These are phyloP conservation scores for Andrena chrysosceles DNA, from an alignment of 2,888 invertebrate genomes.

Conservation along the genomic window DNA sequence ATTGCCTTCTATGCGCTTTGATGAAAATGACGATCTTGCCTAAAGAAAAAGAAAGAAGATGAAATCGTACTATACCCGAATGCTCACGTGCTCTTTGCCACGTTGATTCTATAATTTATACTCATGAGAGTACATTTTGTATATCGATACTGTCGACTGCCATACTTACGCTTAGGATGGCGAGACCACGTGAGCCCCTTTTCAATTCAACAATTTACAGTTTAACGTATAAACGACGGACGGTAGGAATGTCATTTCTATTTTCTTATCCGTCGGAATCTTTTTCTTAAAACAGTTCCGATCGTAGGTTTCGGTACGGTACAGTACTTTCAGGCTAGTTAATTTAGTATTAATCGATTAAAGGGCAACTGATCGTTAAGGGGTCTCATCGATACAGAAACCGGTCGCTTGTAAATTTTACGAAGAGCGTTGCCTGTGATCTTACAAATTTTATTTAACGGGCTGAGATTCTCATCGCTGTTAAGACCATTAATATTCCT, in stretches of 20 bases:
- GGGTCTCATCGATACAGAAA: slow-evolving; percentile 1
- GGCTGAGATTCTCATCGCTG: slow-evolving; percentile 33
- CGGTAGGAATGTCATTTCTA: slow-evolving; percentile 56
- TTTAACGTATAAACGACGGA: slow-evolving; percentile 36
- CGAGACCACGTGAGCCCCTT: slow-evolving; percentile 55
- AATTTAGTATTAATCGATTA: slow-evolving; percentile 50
- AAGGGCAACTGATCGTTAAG: slow-evolving; percentile 5
- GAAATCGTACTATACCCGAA: slow-evolving; percentile 42
- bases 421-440: slow-evolving; percentile 34
- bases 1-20: slow-evolving; percentile 27
- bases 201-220: slow-evolving; percentile 46
- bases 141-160: slow-evolving; percentile 64
- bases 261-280: slow-evolving; percentile 59
- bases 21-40: slow-evolving; percentile 49
- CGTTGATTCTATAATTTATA: slow-evolving; percentile 51
- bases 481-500: slow-evolving; percentile 20
- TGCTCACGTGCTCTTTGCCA: slow-evolving; percentile 53
- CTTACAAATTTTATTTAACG: slow-evolving; percentile 23
- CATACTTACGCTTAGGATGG: slow-evolving; percentile 69
- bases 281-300: slow-evolving; percentile 33
- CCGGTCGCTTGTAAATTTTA: slow-evolving; percentile 6
- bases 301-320: slow-evolving; percentile 30
- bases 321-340: slow-evolving; percentile 57
- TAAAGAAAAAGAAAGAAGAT: slow-evolving; percentile 33
- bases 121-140: slow-evolving; percentile 51